Evolutionary conservation across 1,140 invertebrate genomes (phyloP).

Genomic region (Brachionus koreanus): DNA sequence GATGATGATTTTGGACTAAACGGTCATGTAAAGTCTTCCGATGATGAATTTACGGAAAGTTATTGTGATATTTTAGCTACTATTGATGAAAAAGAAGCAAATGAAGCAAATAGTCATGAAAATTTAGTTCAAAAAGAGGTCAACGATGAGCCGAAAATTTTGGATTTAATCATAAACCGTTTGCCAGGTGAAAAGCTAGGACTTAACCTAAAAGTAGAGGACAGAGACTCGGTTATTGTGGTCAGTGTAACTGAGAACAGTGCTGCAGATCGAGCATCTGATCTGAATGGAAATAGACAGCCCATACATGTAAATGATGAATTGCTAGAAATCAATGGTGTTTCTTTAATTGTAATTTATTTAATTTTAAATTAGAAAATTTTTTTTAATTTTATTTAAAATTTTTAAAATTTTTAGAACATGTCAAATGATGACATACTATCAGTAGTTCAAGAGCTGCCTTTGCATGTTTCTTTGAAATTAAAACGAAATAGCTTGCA

Average conservation of each 20-base stretch:
- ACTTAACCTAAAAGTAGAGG: slow-evolving; percentile 22
- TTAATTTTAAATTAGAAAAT: not conserved
- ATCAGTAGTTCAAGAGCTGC: slow-evolving; percentile 16
- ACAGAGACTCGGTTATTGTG: not conserved
- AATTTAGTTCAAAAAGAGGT: not conserved
- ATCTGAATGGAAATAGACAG: not conserved
- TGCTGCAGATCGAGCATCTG: slow-evolving; percentile 30
- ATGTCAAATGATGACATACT: slow-evolving; percentile 31
- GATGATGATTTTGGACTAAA: slow-evolving; percentile 34
- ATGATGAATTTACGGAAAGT: slow-evolving; percentile 16
- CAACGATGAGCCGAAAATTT: not conserved
- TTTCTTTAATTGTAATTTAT: slow-evolving; percentile 15
- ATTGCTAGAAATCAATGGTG: slow-evolving; percentile 31
- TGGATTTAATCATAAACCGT: slow-evolving; percentile 28
- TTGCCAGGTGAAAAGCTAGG: slow-evolving; percentile 19
- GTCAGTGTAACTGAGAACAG: slow-evolving; percentile 20
- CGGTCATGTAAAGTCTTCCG: slow-evolving; percentile 16
- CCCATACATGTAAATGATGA: slow-evolving; percentile 33
- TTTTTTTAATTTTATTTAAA: not conserved
- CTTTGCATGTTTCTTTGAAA: slow-evolving; percentile 19
- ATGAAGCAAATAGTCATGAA: not conserved
- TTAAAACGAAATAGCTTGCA: not conserved
- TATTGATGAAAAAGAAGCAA: not conserved
- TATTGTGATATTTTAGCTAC: slow-evolving; percentile 16
- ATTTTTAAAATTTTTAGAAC: not conserved